phyloP scores from a whole-genome alignment of 1,140 invertebrate species.

The Gyrodactylus salaris region DNA sequence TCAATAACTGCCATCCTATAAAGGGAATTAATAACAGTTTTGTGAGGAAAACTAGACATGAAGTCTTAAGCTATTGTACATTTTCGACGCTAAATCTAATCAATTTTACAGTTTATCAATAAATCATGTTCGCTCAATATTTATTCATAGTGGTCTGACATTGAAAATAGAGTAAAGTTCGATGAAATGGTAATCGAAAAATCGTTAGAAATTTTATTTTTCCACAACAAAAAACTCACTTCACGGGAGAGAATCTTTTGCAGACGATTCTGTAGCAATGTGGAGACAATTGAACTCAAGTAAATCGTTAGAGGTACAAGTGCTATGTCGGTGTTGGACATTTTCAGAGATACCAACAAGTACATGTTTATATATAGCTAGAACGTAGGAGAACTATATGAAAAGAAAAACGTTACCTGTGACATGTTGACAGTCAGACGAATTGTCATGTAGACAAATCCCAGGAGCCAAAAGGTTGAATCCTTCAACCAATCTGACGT shows the following conservation, averaged over 20 bases:
- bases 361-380: background rate
- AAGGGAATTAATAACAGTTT: too few relatives aligned
- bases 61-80: too few relatives aligned
- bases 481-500: slow-evolving; percentile 3
- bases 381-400: too few relatives aligned
- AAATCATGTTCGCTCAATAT: too few relatives aligned
- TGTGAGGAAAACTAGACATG: too few relatives aligned
- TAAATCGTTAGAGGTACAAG: background rate
- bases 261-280: slow-evolving; percentile 22
- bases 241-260: background rate
- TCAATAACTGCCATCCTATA: too few relatives aligned
- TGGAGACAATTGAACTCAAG: slow-evolving; percentile 21
- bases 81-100: too few relatives aligned
- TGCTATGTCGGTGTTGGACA: background rate
- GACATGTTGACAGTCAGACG: slow-evolving; percentile 2
- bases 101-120: too few relatives aligned
- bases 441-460: background rate
- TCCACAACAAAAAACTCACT: background rate
- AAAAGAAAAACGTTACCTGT: background rate
- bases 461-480: background rate
- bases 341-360: background rate
- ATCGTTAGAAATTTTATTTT: too few relatives aligned
- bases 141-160: too few relatives aligned
- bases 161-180: too few relatives aligned
- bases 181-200: too few relatives aligned